Evolutionary conservation across 2,113 vertebrate species (phyloP).

Genomic region (Condylura cristata): DNA sequence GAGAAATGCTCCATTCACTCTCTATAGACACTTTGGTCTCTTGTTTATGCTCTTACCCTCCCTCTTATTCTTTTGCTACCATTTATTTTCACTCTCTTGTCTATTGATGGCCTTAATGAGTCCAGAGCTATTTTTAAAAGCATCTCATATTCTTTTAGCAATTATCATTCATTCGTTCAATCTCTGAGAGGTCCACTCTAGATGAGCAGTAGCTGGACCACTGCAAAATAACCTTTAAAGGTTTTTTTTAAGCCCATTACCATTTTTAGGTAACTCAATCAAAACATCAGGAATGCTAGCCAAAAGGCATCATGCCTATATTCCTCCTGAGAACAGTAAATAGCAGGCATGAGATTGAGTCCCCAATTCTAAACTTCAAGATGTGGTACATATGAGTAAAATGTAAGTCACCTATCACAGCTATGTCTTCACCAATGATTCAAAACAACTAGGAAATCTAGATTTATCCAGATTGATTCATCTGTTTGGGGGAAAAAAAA

Average conservation of each 20-base stretch:
- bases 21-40: neutral
- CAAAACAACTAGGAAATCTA: neutral
- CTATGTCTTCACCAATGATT: neutral
- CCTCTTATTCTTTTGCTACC: neutral
- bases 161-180: neutral
- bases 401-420: neutral
- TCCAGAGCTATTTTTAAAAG: conserved; percentile 22
- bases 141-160: neutral
- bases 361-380: neutral
- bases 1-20: neutral
- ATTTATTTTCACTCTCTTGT: neutral
- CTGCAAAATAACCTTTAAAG: neutral
- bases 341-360: neutral
- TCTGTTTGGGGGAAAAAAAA: neutral
- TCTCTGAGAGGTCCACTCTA: neutral
- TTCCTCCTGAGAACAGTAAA: neutral
- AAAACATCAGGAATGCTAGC: neutral
- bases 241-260: neutral
- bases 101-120: conserved; percentile 46
- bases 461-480: neutral
- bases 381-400: neutral
- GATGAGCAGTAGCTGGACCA: neutral
- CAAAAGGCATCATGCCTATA: too few species aligned
- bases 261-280: neutral
- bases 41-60: neutral